Base-by-base conservation (phyloP, 2,113 vertebrate genomes). In the Callipepla squamata region DNA sequence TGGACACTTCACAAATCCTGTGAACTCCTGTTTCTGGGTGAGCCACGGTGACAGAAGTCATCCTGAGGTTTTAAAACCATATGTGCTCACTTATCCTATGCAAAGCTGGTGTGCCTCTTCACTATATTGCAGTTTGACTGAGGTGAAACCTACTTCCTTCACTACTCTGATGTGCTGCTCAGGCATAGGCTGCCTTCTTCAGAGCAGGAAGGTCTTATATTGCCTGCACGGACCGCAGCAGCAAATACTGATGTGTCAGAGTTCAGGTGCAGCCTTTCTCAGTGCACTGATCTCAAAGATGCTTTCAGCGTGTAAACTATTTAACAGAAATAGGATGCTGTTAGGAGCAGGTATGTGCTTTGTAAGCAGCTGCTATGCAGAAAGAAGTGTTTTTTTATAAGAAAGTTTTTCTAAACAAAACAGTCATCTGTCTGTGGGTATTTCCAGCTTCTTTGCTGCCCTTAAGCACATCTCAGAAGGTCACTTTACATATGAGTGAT, bases 361-460 rank as follows among this genome's bases (percentile, higher is more conserved):
- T 7, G 14, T 67, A 62, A 90, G 74, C 59, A 85, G 47, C 11
- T 30, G 22, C 11, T 20, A 7, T 40, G 58, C 58, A 48, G 44
- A 92, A 70, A 89, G 75, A 82, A 69, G 34, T 26, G 12, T 8
- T 25, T 16, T 9, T 25, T 16, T 40, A 26, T 9, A 38, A 45
- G 53, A 75, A 74, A n/a, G 9, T 25, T 23, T 23, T 63, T 65
- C 44, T 34, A 44, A 62, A 72, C 61, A n/a, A n/a, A 80, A 75
- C 44, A 80, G 5, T 18, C 30, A 36, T 58, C 44, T 76, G 40
- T 51, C 26, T 61, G 2, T 59, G 55, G 40, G 20, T 62, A 14
- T 76, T 95, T 95, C 87, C 87, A 87, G 58, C 63, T 96, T 94
- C 78, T 67, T 92, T 18, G 1, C 79, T 80, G 81, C 78, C 75